These are phyloP conservation scores for Apis florea DNA, from an alignment of 1,140 invertebrate species.

Conservation along the genomic window DNA sequence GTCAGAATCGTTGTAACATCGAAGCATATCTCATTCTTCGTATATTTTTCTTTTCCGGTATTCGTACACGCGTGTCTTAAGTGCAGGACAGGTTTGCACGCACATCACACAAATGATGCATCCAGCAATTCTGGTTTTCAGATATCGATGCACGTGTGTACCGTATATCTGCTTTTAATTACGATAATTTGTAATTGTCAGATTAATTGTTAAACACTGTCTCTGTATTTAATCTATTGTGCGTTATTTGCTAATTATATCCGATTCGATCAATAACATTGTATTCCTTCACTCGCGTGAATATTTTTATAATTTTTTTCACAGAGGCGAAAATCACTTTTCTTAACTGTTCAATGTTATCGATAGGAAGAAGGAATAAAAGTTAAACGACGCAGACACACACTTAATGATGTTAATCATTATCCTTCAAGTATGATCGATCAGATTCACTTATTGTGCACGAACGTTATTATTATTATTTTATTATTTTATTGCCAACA, in stretches of 20 bases:
- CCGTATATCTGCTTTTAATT: neutral
- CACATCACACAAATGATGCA: neutral
- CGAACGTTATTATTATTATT: too few species aligned
- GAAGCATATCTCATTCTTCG: constrained; percentile 6
- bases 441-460: too few species aligned
- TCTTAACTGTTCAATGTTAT: too few species aligned
- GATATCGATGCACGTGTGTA: neutral
- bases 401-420: too few species aligned
- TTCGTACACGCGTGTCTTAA: constrained; percentile 9
- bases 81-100: constrained; percentile 36
- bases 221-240: neutral
- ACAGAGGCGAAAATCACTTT: too few species aligned
- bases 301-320: neutral
- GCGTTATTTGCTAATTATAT: neutral
- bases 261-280: too few species aligned
- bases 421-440: too few species aligned
- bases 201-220: neutral
- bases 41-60: constrained; percentile 30
- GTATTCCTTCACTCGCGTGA: neutral
- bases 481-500: too few species aligned
- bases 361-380: neutral
- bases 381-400: too few species aligned
- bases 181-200: neutral
- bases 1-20: neutral
- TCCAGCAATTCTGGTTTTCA: neutral